These are phyloP conservation scores for Eutrigla gurnardus DNA, from an alignment of 2,797 vertebrate genomes.

Conservation along the genomic window DNA sequence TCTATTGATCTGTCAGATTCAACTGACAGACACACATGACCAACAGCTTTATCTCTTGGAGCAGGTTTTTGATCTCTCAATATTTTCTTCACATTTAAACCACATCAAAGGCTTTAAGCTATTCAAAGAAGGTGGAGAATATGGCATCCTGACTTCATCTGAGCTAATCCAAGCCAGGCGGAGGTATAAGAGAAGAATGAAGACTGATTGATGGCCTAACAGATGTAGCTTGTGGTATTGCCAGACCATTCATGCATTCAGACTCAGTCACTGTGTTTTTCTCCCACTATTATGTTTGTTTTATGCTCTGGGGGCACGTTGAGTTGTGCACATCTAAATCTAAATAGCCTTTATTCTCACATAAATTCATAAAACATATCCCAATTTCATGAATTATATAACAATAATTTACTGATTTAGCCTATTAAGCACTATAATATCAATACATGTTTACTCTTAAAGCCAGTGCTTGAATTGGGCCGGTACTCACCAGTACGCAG, in stretches of 20 bases:
- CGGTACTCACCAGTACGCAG: too few species aligned
- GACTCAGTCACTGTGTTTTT: constrained; percentile 19
- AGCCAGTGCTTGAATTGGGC: too few species aligned
- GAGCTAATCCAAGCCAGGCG: constrained; percentile 65
- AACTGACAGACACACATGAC: constrained; percentile 60
- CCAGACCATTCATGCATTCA: constrained; percentile 31
- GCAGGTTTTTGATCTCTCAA: constrained; percentile 65
- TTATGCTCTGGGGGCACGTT: not conserved
- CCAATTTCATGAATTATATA: not conserved
- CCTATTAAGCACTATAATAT: too few species aligned
- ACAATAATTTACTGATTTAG: not conserved
- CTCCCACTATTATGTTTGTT: constrained; percentile 21
- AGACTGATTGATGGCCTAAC: constrained; percentile 51
- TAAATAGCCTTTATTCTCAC: not conserved
- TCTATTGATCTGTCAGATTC: constrained; percentile 48
- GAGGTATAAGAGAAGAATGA: constrained; percentile 55
- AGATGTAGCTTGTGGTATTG: constrained; percentile 26
- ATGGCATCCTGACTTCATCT: constrained; percentile 54
- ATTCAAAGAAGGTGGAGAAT: constrained; percentile 57
- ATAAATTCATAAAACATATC: not conserved
- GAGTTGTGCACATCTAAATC: constrained; percentile 9
- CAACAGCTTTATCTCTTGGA: constrained; percentile 56
- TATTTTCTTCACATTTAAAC: constrained; percentile 70
- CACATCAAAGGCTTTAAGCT: constrained; percentile 68
- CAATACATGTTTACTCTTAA: not conserved